Percentiles rank a stretch among this genome's conserved stretches.
phyloP scores from a whole-genome alignment of 2,113 vertebrate species.

The Paramisgurnus dabryanus region DNA sequence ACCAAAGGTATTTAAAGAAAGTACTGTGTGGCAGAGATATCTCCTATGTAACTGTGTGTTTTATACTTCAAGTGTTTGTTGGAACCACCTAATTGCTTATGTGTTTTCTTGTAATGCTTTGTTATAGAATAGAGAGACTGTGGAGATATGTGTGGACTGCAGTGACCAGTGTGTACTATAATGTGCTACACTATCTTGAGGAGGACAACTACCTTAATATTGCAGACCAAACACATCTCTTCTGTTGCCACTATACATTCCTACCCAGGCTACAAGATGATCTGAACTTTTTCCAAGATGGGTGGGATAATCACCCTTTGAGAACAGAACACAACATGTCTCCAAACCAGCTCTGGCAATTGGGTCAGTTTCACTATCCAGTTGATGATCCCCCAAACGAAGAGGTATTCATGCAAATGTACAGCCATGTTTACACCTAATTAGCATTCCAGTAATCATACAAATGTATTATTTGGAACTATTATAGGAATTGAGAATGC shows the following conservation, averaged over 20 bases:
- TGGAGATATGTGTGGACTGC: slow-evolving; percentile 19
- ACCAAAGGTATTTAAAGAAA: slow-evolving; percentile 10
- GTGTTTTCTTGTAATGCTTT: background rate
- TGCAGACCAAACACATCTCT: slow-evolving; percentile 22
- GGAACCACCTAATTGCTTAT: background rate
- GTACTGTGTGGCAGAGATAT: background rate
- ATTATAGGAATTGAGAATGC: too few relatives aligned
- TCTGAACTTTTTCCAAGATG: slow-evolving; percentile 17
- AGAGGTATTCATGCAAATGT: too few relatives aligned
- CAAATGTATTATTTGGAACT: too few relatives aligned
- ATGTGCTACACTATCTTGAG: slow-evolving; percentile 22
- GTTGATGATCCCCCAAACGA: too few relatives aligned
- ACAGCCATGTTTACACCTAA: too few relatives aligned
- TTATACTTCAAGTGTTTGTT: background rate
- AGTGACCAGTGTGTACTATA: slow-evolving; percentile 14
- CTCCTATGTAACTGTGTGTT: background rate
- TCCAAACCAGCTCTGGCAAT: too few relatives aligned
- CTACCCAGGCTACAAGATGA: slow-evolving; percentile 28
- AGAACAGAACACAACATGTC: too few relatives aligned
- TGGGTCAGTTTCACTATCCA: too few relatives aligned
- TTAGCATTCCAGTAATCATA: too few relatives aligned
- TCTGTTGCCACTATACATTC: slow-evolving; percentile 36
- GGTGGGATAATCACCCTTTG: slow-evolving; percentile 34
- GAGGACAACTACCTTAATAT: slow-evolving; percentile 16
- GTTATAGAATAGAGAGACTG: slow-evolving; percentile 9